Evolutionary conservation across 2,113 vertebrate genomes (phyloP).

Genomic region (Oncorhynchus keta): DNA sequence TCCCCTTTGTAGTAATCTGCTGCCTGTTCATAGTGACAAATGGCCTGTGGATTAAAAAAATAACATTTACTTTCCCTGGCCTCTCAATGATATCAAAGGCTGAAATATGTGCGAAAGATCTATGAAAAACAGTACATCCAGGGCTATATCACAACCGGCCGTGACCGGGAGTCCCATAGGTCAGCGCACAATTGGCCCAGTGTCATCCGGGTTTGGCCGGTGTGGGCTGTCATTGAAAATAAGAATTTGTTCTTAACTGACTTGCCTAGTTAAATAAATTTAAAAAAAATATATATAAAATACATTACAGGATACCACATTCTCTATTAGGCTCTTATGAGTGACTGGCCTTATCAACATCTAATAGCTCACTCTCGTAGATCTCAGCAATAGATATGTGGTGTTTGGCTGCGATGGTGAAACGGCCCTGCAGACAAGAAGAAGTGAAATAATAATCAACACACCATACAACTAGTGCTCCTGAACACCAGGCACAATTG

Average conservation of each 20-base stretch:
- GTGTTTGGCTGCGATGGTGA: slow-evolving; percentile 82
- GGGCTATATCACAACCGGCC: too few relatives aligned
- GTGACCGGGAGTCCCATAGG: too few relatives aligned
- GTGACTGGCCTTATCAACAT: slow-evolving; percentile 77
- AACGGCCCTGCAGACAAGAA: slow-evolving; percentile 70
- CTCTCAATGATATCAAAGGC: not conserved
- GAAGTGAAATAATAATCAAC: not conserved
- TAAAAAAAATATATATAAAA: too few relatives aligned
- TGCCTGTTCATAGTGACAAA: slow-evolving; percentile 81
- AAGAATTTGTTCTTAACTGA: too few relatives aligned
- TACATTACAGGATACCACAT: not conserved
- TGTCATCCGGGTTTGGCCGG: too few relatives aligned
- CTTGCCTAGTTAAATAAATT: too few relatives aligned
- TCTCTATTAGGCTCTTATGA: not conserved
- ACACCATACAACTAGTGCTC: not conserved
- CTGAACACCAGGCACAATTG: not conserved
- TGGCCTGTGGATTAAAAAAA: slow-evolving; percentile 59
- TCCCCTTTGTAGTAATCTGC: slow-evolving; percentile 86
- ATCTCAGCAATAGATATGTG: slow-evolving; percentile 81
- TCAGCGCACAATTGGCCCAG: too few relatives aligned
- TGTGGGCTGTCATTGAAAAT: too few relatives aligned
- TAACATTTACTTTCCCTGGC: not conserved
- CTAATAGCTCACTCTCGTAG: slow-evolving; percentile 79
- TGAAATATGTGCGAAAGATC: not conserved
- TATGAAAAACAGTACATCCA: not conserved